Conservation (phyloP, 2,113 vertebrate genomes). For the Callospermophilus lateralis region DNA sequence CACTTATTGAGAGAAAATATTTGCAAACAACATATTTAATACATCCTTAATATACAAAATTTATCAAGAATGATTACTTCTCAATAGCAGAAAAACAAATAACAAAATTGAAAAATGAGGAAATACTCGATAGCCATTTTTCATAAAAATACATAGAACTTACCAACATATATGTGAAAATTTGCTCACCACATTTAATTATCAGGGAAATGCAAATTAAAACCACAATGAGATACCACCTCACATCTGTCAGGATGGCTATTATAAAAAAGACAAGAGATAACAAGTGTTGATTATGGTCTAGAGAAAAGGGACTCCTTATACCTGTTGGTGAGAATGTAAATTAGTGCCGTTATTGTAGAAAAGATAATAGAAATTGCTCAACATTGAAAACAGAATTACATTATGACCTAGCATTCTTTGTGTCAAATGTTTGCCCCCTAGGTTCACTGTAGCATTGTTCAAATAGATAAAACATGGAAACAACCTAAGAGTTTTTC, state of each 20-base stretch:
- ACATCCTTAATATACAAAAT: not conserved
- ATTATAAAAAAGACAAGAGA: not conserved
- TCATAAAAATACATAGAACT: not conserved
- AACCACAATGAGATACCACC: not conserved
- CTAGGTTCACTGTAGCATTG: not conserved
- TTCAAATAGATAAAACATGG: not conserved
- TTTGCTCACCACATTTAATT: not conserved
- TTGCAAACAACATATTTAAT: not conserved
- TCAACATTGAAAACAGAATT: not conserved
- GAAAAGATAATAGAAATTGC: not conserved
- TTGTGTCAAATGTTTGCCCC: not conserved
- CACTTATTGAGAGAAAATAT: not conserved
- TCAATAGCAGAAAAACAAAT: not conserved
- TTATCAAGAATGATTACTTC: no score
- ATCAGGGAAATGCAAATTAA: not conserved
- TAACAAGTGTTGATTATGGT: not conserved
- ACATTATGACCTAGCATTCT: no score
- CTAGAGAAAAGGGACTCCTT: not conserved
- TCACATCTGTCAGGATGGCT: not conserved
- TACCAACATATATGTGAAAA: not conserved
- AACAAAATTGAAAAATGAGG: not conserved
- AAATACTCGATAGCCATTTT: not conserved
- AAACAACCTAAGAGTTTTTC: not conserved
- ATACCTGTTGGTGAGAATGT: not conserved
- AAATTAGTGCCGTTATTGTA: not conserved